phyloP scores from a whole-genome alignment of 2,113 vertebrate genomes.

The Myotis lucifugus region DNA sequence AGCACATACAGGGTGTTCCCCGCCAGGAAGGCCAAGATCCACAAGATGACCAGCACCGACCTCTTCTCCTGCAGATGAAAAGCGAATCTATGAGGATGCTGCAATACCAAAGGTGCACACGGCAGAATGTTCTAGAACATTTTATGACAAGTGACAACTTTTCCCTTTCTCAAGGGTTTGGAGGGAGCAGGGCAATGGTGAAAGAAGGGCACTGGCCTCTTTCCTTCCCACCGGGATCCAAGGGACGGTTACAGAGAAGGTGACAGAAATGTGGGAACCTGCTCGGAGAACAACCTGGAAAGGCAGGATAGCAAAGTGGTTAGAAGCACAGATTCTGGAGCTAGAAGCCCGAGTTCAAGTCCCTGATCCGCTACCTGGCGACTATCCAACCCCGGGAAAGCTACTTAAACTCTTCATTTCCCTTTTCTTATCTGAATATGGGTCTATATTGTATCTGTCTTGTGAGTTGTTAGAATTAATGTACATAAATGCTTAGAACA shows the following conservation, averaged over 20 bases:
- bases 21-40: slow-evolving; percentile 93
- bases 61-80: slow-evolving; percentile 91
- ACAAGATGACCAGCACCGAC: slow-evolving; percentile 92
- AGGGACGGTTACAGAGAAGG: neutral
- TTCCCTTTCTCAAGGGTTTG: neutral
- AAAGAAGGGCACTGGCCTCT: neutral
- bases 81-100: slow-evolving; percentile 37
- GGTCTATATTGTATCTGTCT: neutral
- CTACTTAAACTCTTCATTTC: neutral
- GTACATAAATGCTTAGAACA: neutral
- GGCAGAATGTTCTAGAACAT: slow-evolving; percentile 19
- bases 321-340: neutral
- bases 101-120: neutral
- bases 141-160: neutral
- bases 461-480: neutral
- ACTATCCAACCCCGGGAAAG: neutral
- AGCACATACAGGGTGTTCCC: slow-evolving; percentile 95
- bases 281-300: neutral
- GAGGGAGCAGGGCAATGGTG: neutral
- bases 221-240: neutral
- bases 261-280: neutral
- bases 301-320: neutral
- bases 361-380: neutral
- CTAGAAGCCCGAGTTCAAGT: neutral
- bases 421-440: neutral